Evolutionary conservation across 2,888 invertebrate genomes (phyloP), one percentile per base, ranked within the genome.

Genomic region (Alloscopus bannaensis): DNA sequence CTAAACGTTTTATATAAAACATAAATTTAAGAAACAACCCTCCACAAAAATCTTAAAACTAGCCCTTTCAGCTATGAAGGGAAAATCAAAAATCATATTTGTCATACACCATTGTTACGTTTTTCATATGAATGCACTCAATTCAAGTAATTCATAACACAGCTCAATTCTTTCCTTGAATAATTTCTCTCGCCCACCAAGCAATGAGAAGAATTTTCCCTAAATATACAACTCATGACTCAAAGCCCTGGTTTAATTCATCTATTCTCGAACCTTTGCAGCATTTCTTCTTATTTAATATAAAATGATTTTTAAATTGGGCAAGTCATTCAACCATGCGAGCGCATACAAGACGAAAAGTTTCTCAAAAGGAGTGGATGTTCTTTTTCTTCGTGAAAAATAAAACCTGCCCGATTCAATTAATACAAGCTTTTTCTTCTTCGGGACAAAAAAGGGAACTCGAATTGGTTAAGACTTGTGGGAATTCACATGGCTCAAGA

Each of bases 281-380:
- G 42, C 45, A 47, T 36, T 13, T 29, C 6, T 59, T 45, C 50
- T 26, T 29, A 29, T 50, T 69, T 77, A 59, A 75, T 77, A 55
- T 6, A 22, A 64, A 57, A 50, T 70, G 77, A 77, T 77, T 77
- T 70, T 70, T 70, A 70, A 70, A 77, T 70, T 70, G 77, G 69
- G 42, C n/a, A 47, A 77, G 57, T 77, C 70, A 77, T 69, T 77
- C 77, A 77, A 64, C 64, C 70, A 77, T 52, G 45, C 64, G 65
- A 77, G 28, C 62, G 64, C 65, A 47, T 62, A 64, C 65, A 64
- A 24, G 52, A 16, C 36, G n/a, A 29, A 13, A 57, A 40, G 26
- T n/a, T 18, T n/a, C n/a, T n/a, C n/a, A n/a, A n/a, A n/a, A n/a
- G n/a, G n/a, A n/a, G n/a, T 6, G n/a, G 20, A 60, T 6, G 18